These are phyloP conservation scores for Philereme transversata DNA, from an alignment of 2,888 invertebrate genomes.

Conservation along the genomic window DNA sequence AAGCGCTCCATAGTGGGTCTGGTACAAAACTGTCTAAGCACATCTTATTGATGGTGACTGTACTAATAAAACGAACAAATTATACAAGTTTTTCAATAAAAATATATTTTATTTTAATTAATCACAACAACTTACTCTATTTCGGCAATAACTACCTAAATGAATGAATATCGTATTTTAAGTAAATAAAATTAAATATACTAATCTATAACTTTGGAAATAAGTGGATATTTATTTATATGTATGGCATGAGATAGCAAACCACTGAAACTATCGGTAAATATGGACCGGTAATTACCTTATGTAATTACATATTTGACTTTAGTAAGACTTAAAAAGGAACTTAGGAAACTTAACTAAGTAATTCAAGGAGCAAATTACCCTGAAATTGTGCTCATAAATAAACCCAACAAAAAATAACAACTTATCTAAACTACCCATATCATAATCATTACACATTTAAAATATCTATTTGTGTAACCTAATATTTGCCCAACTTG, in stretches of 20 bases:
- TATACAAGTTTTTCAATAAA: neutral
- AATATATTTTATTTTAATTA: constrained; percentile 47
- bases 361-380: neutral
- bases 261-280: no score
- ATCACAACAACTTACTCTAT: constrained; percentile 59
- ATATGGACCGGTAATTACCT: no score
- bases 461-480: constrained; percentile 46
- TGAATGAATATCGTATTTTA: neutral
- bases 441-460: constrained; percentile 25
- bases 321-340: neutral
- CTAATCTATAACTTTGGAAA: constrained; percentile 12
- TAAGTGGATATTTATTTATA: neutral
- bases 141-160: constrained; percentile 33
- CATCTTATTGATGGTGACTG: no score
- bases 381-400: constrained; percentile 6
- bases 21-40: no score
- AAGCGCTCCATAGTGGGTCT: no score
- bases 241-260: no score
- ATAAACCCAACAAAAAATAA: constrained; percentile 24
- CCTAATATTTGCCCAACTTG: constrained; percentile 62
- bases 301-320: neutral
- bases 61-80: neutral
- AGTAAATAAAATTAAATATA: neutral
- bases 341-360: neutral
- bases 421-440: constrained; percentile 19